Base-by-base conservation (phyloP, 2,888 invertebrate genomes). In the Tridacna crocea region DNA sequence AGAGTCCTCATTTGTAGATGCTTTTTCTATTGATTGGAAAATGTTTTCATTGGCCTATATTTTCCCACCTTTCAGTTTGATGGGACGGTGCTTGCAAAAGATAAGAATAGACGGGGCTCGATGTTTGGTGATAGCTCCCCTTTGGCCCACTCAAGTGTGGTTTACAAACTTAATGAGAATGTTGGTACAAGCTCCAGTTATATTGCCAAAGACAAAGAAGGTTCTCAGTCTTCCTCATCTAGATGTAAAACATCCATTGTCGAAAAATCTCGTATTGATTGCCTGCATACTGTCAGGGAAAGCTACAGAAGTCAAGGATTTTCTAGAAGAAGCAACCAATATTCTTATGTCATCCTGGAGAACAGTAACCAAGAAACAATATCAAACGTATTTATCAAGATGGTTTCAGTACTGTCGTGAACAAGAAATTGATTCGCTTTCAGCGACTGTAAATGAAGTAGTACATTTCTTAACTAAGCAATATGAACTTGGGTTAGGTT, bases 1-100 rank as follows among this genome's bases (percentile, higher is more conserved):
- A 47, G 74, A 22, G 19, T 46, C 58, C 27, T 27, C 61, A 22
- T 60, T 17, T 22, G 4, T 78, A 27, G 66, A 78, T 73, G 73
- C 46, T 48, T 73, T 78, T 46, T 72, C 66, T 27, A 65, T 65
- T 65, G 72, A 78, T 58, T 78, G 78, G 73, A n/a, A 26, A 26
- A 46, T 75, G 15, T 75, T 60, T 75, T 17, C 51, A 46, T 26
- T 27, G 12, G 48, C 36, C 51, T 84, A 78, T 75, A 22, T 48
- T 72, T 83, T 80, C 65, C 80, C 77, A 70, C 80, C 80, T 83
- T 83, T 80, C 75, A 81, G 81, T 70, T 27, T 83, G 27, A 36
- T 82, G 22, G 66, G 51, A 13, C 65, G 72, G 19, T 72, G 63
- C 26, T 17, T 75, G 36, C 74, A 68, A 58, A 83, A 81, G 55